Base-by-base conservation (phyloP, 2,113 vertebrate genomes). In the Dasyornis broadbenti region DNA sequence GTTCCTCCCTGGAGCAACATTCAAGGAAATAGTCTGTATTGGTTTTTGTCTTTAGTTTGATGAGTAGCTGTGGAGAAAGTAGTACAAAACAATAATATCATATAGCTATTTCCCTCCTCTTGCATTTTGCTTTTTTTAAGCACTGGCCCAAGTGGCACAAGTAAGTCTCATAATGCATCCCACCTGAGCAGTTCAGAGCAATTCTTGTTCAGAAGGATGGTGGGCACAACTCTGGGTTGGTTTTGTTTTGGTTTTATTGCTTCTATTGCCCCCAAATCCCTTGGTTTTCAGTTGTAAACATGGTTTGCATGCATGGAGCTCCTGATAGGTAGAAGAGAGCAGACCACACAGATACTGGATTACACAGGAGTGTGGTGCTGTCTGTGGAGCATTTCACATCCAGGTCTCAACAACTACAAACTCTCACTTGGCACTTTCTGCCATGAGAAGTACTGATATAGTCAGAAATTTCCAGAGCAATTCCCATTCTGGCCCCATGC, bases 1-100 rank as follows among this genome's bases (percentile, higher is more conserved):
- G 97, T 89, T 99, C 98, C 92, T 99, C 99, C 77, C 99, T 98
- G 65, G 98, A 99, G 92, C 98, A 99, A 59, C 98, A 98, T 97
- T 99, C 99, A 92, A 99, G 97, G 88, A 98, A 99, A 91, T 99
- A 98, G 59, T 99, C 98, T 27, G 98, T 98, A 14, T 98, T 98
- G 19, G 97, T 98, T 68, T 95, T 98, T n/a, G 99, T 99, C 95
- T 97, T 98, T 79, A 99, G 97, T 91, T 98, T 99, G 76, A 99
- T 97, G 69, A 99, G 98, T 70, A 99, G 82, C 99, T 99, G 76
- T 57, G 49, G 85, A 85, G 79, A 95, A 68, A 97, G 65, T 87
- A 89, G 35, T 20, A 57, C 57, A 95, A 84, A 96, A 30, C 54
- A 95, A 22, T 72, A 83, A 59, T 3, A 54, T 42, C 2, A 39